Evolutionary conservation across 2,797 vertebrate genomes (phyloP), one percentile per base, ranked within the genome.

Genomic region (Zalophus californianus): DNA sequence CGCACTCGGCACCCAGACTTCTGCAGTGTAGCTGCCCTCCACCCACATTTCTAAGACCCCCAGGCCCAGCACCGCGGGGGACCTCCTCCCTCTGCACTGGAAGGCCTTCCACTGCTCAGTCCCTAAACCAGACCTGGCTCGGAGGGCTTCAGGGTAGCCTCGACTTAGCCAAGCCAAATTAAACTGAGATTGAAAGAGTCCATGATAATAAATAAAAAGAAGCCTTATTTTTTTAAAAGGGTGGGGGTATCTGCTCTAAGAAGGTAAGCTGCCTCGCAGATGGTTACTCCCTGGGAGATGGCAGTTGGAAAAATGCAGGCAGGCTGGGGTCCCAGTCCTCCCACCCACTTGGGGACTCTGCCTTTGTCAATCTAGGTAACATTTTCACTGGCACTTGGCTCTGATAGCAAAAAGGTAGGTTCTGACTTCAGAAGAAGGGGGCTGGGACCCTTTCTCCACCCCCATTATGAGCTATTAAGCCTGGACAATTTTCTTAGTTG

Each of bases 341-440:
- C 44, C 1, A 0, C 2, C 9, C 15, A 5, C 23, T 56, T 10
- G 14, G 2, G 9, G 25, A 3, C 14, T 75, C 23, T 79, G 58
- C 62, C 32, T 94, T 52, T 78, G 54, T 44, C 21, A 27, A 27
- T 73, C 25, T 8, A 8, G 60, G 38, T 44, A 56, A 72, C 48
- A 48, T 38, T 85, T 44, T 32, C n/a, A 15, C 27, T 15, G 32
- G 58, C 25, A 82, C 44, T 4, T 29, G 7, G 0, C 4, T 48
- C 3, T 62, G 13, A 2, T 11, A 32, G 54, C 20, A n/a, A 75
- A 7, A 66, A 25, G 15, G 64, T 54, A 44, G 41, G 48, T 54
- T 82, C 2, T 11, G 27, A 77, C 25, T 60, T 66, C 25, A 12
- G 52, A 50, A 86, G 52, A 20, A 78, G 7, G n/a, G 4, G 4